Base-by-base conservation (phyloP, 2,888 invertebrate genomes). In the Mylabris sibirica region DNA sequence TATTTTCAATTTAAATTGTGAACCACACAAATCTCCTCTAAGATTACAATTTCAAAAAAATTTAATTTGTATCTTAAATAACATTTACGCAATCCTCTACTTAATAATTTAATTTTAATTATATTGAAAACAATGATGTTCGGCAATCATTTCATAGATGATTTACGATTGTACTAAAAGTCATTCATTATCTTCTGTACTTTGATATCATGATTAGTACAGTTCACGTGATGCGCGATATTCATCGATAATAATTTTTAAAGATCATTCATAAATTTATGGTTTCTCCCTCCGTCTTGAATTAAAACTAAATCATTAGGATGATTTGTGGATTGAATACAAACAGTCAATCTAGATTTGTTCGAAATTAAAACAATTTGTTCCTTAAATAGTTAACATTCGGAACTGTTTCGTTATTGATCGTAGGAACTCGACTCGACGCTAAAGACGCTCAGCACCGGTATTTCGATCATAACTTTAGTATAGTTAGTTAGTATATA, bases 401-500 rank as follows among this genome's bases (percentile, higher is more conserved):
- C 78, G 78, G 41, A 44, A 49, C 1, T 34, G 20, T 62, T 62
- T 77, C 80, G 80, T 60, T 17, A 60, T 34, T 17, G 22, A 64
- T 69, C 77, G 77, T 24, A 57, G 22, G 30, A 62, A 66, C 67
- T 66, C 65, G 63, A 68, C 70, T 60, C 74, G 81, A 78, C 80
- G 81, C 79, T 74, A 68, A 74, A 76, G 79, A 76, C 77, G 80
- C 79, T 79, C 66, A 78, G 79, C 79, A 78, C 73, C 79, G 75
- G 70, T 75, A 76, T 72, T 64, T 71, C 70, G 69, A 69, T 66
- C 63, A 68, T 70, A 41, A 60, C 66, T 35, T 75, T 76, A 77
- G 78, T 77, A 20, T 49, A 49, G 49, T 49, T 49, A 75, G 78
- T 75, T 77, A 72, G 74, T 74, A 77, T 49, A 49, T 74, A 74